Percentiles rank a stretch among this genome's conserved stretches.
phyloP scores from a whole-genome alignment of 2,113 vertebrate species.

The Baryphthengus martii region DNA sequence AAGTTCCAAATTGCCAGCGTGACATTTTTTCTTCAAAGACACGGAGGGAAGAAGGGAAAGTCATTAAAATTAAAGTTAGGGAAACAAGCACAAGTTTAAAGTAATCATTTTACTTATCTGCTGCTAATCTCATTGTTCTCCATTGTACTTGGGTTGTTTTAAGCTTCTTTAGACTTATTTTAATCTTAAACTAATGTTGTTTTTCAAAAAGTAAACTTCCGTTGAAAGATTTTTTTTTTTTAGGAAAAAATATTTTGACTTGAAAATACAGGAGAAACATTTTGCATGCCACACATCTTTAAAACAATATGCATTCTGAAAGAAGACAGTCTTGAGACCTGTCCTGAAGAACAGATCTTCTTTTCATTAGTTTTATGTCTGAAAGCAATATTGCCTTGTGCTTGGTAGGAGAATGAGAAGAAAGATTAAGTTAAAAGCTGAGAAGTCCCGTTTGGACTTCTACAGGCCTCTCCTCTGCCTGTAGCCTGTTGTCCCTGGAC shows the following conservation, averaged over 20 bases:
- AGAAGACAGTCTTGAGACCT: neutral
- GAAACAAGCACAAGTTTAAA: neutral
- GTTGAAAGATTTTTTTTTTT: neutral
- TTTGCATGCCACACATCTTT: neutral
- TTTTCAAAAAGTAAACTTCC: neutral
- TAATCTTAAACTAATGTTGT: neutral
- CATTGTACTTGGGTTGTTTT: neutral
- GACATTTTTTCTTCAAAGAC: neutral
- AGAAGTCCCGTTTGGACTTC: neutral
- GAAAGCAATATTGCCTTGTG: neutral
- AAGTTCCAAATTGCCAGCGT: neutral
- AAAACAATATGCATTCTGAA: neutral
- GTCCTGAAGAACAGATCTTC: neutral
- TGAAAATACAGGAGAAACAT: neutral
- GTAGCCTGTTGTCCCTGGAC: neutral
- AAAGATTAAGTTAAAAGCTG: neutral
- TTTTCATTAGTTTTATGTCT: neutral
- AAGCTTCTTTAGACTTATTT: neutral
- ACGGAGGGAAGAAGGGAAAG: neutral
- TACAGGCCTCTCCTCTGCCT: too few species aligned
- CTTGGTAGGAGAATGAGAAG: neutral
- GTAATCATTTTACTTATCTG: neutral
- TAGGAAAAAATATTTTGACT: neutral
- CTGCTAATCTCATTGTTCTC: neutral
- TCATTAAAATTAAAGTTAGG: neutral